Conservation (phyloP, 2,888 invertebrate species). For the Campopleginae sp. region DNA sequence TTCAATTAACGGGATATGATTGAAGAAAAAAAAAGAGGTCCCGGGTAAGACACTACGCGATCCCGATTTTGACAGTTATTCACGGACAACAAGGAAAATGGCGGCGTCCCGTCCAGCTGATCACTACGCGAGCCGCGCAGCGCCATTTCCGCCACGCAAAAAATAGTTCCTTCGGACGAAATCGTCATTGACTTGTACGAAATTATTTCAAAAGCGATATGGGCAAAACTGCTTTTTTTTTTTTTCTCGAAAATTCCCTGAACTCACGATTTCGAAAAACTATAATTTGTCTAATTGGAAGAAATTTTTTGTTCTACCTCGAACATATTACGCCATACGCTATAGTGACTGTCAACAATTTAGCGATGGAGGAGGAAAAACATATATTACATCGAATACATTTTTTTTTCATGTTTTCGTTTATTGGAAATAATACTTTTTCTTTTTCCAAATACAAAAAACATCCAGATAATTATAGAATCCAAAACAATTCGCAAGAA, state of each 20-base stretch:
- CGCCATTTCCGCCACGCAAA: constrained; percentile 57
- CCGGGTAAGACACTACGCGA: constrained; percentile 66
- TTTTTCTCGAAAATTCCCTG: not conserved
- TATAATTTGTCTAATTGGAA: not conserved
- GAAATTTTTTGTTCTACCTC: not conserved
- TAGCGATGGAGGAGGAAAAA: not conserved
- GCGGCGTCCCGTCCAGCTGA: constrained; percentile 78
- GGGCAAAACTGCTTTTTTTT: not conserved
- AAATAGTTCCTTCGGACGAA: constrained; percentile 69
- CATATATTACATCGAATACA: not conserved
- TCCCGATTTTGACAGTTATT: constrained; percentile 77
- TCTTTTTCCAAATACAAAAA: not conserved
- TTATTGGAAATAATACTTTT: not conserved
- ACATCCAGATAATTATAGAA: not conserved
- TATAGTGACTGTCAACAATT: constrained; percentile 64
- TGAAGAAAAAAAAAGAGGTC: constrained; percentile 71
- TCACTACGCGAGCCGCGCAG: constrained; percentile 68
- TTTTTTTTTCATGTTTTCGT: not conserved
- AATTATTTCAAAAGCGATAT: not conserved
- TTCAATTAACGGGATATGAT: constrained; percentile 70
- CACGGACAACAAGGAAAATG: constrained; percentile 74
- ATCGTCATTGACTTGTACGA: not conserved
- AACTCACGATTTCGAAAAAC: not conserved
- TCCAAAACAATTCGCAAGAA: not conserved
- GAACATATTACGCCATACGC: constrained; percentile 11